Conservation (phyloP, 37 sponge, comb jelly and placozoan genomes). For the Petrosia ficiformis region DNA sequence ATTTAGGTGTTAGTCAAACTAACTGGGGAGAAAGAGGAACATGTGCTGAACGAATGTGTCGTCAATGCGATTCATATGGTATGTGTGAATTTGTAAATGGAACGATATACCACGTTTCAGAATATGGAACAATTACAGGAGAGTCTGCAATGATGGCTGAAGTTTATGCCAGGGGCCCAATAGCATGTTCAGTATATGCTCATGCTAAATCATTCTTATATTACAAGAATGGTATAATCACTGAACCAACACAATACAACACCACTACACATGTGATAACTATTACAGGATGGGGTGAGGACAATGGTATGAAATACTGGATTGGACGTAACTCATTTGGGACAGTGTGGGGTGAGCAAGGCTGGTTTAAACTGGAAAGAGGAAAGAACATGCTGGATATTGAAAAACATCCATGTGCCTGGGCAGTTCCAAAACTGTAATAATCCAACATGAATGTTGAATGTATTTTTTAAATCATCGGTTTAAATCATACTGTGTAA, state of each 20-base stretch:
- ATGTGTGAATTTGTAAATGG: conserved; percentile 49
- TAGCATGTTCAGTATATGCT: conserved; percentile 82
- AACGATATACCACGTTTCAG: conserved; percentile 32
- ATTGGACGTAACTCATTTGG: conserved; percentile 81
- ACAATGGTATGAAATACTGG: conserved; percentile 69
- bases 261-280: conserved; percentile 71
- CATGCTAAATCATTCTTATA: conserved; percentile 58
- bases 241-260: conserved; percentile 51
- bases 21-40: conserved; percentile 66
- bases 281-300: conserved; percentile 72
- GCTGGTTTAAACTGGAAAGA: conserved; percentile 76
- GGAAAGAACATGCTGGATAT: conserved; percentile 68
- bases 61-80: conserved; percentile 49
- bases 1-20: conserved; percentile 41
- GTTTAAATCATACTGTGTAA: no score
- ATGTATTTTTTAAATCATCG: no score
- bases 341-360: conserved; percentile 78
- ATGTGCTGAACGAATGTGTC: conserved; percentile 57
- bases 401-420: conserved; percentile 63
- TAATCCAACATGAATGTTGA: no score
- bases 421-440: conserved; percentile 59
- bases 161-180: conserved; percentile 72
- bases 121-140: conserved; percentile 62
- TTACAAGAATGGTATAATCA: conserved; percentile 62
- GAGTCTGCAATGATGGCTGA: conserved; percentile 75